Base-by-base conservation (phyloP, 1,140 invertebrate species). In the Drosophila mojavensis region DNA sequence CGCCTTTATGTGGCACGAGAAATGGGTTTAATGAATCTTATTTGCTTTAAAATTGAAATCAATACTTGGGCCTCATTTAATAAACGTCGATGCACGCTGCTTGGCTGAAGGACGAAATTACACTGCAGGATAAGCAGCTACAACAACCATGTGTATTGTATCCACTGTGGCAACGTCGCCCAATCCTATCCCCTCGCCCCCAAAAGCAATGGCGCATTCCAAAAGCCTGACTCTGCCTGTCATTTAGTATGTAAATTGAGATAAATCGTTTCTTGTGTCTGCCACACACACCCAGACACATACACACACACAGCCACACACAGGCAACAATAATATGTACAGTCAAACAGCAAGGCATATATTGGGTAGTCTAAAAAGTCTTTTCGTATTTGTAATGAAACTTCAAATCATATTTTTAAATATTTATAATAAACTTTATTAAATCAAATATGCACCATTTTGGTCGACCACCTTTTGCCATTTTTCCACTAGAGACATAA, bases 241-340 rank as follows among this genome's bases (percentile, higher is more conserved):
- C 83, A 89, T 88, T 88, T 89, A 88, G 83, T 88, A 88, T 88
- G 83, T 88, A 88, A 88, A 88, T 88, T 88, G 83, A 88, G 83
- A 88, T 88, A 88, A 88, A 88, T 88, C 84, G 83, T 89, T 88
- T 89, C 77, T 89, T 74, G 84, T 89, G 83, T 85, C 84, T 83
- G 73, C 73, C 83, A 74, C 74, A 79, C 65, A 78, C 64, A 77
- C 36, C 58, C 43, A 30, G 2, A 65, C 26, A 6, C 33, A 33
- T 5, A 0, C 33, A 9, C 47, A 39, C 33, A 48, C 54, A 63
- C 47, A 62, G 30, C 48, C 10, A 68, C 26, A 63, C 47, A 58
- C 39, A 50, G 7, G 65, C 26, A 62, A 61, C 68, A 55, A 77
- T 68, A 76, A 59, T 68, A 69, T 73, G 59, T 67, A 59, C 24